A percentile compares a stretch with the other conserved stretches of the same genome.
Conservation (phyloP, 2,888 invertebrate genomes). For the Nomada ferruginata region DNA sequence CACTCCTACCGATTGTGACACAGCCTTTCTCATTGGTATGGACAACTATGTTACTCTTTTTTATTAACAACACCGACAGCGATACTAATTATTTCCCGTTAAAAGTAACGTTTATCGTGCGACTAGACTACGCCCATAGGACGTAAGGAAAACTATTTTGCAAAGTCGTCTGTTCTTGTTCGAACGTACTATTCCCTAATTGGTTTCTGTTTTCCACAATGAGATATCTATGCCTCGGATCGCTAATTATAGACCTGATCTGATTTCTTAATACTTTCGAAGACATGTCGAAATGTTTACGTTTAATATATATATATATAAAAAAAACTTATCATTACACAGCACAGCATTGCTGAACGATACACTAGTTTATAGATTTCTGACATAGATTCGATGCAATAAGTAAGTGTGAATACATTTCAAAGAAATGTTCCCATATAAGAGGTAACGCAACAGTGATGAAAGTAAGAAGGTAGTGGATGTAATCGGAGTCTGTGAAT, state of each 20-base stretch:
- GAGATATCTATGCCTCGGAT: slow-evolving; percentile 36
- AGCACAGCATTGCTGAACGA: neutral
- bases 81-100: slow-evolving; percentile 69
- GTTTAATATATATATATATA: neutral
- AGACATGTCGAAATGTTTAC: slow-evolving; percentile 17
- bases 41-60: slow-evolving; percentile 45
- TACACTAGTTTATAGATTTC: too few species aligned
- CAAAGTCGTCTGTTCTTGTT: slow-evolving; percentile 46
- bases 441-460: too few species aligned
- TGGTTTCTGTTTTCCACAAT: slow-evolving; percentile 43
- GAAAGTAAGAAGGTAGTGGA: too few species aligned
- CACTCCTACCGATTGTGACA: slow-evolving; percentile 46
- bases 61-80: slow-evolving; percentile 52
- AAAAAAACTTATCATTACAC: neutral
- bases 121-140: slow-evolving; percentile 32
- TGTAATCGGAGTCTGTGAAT: too few species aligned
- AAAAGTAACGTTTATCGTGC: slow-evolving; percentile 41
- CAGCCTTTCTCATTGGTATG: slow-evolving; percentile 47
- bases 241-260: slow-evolving; percentile 37
- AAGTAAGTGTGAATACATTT: too few species aligned
- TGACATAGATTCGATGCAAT: too few species aligned
- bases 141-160: slow-evolving; percentile 49
- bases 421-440: too few species aligned
- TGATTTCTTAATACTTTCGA: slow-evolving; percentile 2
- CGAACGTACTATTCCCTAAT: slow-evolving; percentile 35